A percentile compares a stretch with the other conserved stretches of the same genome.
Conservation (phyloP, 2,113 vertebrate species). For the Pica pica region DNA sequence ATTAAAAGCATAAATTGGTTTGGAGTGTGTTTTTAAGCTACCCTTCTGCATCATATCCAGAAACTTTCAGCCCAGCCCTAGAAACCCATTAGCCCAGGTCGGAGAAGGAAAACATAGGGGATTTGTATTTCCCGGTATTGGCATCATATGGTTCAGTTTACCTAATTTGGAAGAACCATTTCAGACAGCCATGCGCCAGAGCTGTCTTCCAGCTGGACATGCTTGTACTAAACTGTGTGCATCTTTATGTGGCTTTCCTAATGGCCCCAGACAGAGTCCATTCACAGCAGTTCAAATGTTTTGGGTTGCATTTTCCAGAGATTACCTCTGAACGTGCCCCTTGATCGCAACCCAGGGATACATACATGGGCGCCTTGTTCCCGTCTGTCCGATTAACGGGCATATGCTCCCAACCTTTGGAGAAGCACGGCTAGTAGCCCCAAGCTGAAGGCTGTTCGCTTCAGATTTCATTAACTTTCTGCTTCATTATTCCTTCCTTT, state of each 20-base stretch:
- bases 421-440: background rate
- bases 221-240: background rate
- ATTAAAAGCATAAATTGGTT: conserved; percentile 55
- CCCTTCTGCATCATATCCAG: background rate
- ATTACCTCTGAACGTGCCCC: background rate
- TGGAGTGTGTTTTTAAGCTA: conserved; percentile 24
- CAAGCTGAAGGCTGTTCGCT: conserved; percentile 42
- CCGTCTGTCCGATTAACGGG: background rate
- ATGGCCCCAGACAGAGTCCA: background rate
- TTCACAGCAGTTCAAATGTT: background rate
- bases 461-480: conserved; percentile 67
- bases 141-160: background rate
- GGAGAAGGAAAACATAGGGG: background rate
- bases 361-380: background rate
- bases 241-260: background rate
- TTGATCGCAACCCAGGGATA: background rate
- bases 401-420: background rate
- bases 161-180: background rate
- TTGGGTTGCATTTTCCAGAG: background rate
- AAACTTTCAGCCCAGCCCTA: background rate
- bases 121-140: background rate
- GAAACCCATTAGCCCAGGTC: background rate
- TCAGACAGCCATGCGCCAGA: background rate
- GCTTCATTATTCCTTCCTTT: conserved; percentile 38
- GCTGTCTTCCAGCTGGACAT: background rate